Evolutionary conservation across 2,888 invertebrate species (phyloP), one percentile per base, ranked within the genome.

Genomic region (Archaeoteleia sp.): DNA sequence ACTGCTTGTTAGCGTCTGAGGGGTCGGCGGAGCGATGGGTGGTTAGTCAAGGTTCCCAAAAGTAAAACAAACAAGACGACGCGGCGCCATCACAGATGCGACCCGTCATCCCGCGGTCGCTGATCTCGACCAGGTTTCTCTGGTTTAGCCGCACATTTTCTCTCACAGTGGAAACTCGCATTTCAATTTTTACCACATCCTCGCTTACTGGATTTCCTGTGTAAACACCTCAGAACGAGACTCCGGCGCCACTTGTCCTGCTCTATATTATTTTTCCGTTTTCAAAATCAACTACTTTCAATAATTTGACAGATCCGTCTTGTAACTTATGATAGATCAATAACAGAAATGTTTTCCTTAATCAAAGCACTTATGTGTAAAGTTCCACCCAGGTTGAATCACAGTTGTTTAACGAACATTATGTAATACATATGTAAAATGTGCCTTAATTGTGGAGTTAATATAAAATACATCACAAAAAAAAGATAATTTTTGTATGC

Each of bases 61-160:
- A 79, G 75, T 81, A 82, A 84, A 80, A 82, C 81, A 84, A 84
- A 84, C 82, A 84, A 82, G 81, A 82, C 80, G 77, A 73, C 73
- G 70, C 79, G 84, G 84, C 84, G 84, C 84, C 84, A 83, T 74
- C 78, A 76, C 84, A 84, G 84, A 84, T 84, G 84, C 79, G 80
- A 78, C 82, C 77, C 75, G 80, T 84, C 83, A 83, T 79, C 66
- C 75, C 70, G 60, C 61, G 67, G 55, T 49, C 65, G 43, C 55
- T 72, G 60, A 63, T 53, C 57, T 60, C 53, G 35, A 5, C 49
- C 49, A 42, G 45, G 49, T 70, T 70, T 67, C 51, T 57, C 37
- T 60, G 40, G 37, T 54, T 48, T 60, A 40, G 43, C 7, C 60
- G 42, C 27, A 53, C 40, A 30, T 46, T 67, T 54, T 61, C 40